These are phyloP conservation scores for Chrysopilus asiliformis DNA, from an alignment of 2,888 invertebrate genomes.

Conservation along the genomic window DNA sequence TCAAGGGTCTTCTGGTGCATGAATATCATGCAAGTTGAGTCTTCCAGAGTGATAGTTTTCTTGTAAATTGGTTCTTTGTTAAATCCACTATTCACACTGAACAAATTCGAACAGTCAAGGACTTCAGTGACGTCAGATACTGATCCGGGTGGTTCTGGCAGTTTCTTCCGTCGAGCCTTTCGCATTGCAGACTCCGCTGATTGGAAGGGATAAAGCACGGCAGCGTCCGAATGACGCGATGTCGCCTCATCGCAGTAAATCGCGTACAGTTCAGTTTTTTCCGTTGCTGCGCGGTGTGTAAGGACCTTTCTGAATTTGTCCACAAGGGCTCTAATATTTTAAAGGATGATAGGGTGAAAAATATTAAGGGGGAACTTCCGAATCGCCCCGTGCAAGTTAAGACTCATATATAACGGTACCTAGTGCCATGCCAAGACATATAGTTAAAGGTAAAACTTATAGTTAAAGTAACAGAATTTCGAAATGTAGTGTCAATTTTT, in stretches of 20 bases:
- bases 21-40: constrained; percentile 19
- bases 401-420: no score
- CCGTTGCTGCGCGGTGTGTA: constrained; percentile 18
- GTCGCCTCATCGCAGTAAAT: constrained; percentile 23
- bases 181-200: constrained; percentile 23
- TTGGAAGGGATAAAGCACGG: constrained; percentile 20
- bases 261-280: constrained; percentile 18
- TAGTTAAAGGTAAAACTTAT: no score
- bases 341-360: no score
- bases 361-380: no score
- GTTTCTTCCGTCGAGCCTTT: constrained; percentile 21
- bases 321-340: constrained; percentile 17
- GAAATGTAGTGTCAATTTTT: no score
- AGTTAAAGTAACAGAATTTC: no score
- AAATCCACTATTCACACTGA: constrained; percentile 19
- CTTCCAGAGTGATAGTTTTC: constrained; percentile 16
- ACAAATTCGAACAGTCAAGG: constrained; percentile 17
- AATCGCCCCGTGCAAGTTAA: no score
- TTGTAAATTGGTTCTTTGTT: constrained; percentile 21
- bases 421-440: no score
- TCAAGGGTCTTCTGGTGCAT: constrained; percentile 20
- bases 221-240: constrained; percentile 20
- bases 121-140: constrained; percentile 18
- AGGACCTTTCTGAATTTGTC: constrained; percentile 21
- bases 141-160: constrained; percentile 18